Base-by-base conservation (phyloP, 2,113 vertebrate genomes). In the Uropsilus gracilis region DNA sequence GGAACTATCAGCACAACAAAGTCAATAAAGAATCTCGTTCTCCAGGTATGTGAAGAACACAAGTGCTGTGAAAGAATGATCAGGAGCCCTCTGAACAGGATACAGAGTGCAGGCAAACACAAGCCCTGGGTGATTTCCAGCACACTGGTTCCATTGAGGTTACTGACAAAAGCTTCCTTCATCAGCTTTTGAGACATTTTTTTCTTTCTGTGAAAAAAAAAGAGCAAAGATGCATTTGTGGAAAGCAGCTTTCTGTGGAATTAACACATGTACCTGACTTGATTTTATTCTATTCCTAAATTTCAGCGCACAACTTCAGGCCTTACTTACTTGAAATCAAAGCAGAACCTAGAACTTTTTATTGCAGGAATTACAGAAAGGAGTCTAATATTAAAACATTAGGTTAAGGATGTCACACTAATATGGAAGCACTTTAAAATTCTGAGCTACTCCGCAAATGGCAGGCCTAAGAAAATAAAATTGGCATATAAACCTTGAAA, bases 91-190 rank as follows among this genome's bases (percentile, higher is more conserved):
- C 99, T 98, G 91, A 97, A 98, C 42, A 99, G 97, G 78, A 99
- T 80, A 95, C 99, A 99, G 9, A 99, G 95, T 0, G 99, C 99
- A 6, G 98, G 94, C 6, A 99, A 96, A 32, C 98, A 97, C 76
- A 99, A 97, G 84, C 99, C 99, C 28, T 98, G 30, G 0, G 98
- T 98, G 68, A 99, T 98, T 97, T 99, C 99, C 84, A 98, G 94
- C 93, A 99, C 96, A 42, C 97, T 99, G 3, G 99, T 99, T 90
- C 99, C 99, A 20, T 98, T 99, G 26, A 99, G 98, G 90, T 99
- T 99, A 96, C 99, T 99, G 96, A 99, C 78, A 96, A 99, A 99
- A 5, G 98, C 99, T 97, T 99, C 99, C 96, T 99, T 99, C 78
- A 98, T 97, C 12, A 98, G 97, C 66, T 97, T 98, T 59, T 98